A percentile compares a stretch with the other conserved stretches of the same genome.
Evolutionary conservation across 2,797 vertebrate species (phyloP).

Genomic region (Zenarchopterus dispar): DNA sequence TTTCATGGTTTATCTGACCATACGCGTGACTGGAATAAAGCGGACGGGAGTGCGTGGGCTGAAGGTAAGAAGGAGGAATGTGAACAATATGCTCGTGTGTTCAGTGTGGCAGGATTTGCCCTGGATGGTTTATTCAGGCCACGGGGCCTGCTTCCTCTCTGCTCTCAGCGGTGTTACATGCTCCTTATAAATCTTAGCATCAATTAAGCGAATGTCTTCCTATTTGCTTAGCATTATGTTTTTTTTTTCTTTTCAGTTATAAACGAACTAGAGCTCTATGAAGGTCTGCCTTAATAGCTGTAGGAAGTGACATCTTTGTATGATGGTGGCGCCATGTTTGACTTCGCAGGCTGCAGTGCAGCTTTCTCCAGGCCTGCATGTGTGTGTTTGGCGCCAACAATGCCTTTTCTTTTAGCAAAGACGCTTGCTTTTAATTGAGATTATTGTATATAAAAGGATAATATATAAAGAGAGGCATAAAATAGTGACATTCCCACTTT

Average conservation of each 20-base stretch:
- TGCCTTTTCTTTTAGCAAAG: conserved; percentile 26
- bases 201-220: fast-evolving
- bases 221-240: fast-evolving
- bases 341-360: conserved; percentile 46
- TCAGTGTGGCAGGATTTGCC: conserved; percentile 69
- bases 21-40: conserved; percentile 24
- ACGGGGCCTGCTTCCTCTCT: conserved; percentile 64
- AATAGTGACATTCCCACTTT: too few relatives aligned
- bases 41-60: conserved; percentile 35
- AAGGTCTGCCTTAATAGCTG: conserved; percentile 15
- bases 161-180: not conserved
- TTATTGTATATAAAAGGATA: not conserved
- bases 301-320: conserved; percentile 75
- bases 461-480: too few relatives aligned
- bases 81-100: conserved; percentile 79
- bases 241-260: fast-evolving
- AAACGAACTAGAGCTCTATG: not conserved
- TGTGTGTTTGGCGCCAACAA: conserved; percentile 82
- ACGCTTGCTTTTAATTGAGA: not conserved
- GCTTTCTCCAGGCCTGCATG: conserved; percentile 40
- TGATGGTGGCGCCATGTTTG: conserved; percentile 78
- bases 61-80: conserved; percentile 75
- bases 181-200: not conserved
- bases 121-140: conserved; percentile 69
- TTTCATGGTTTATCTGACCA: not conserved